Base-by-base conservation (phyloP, 64 coral and sea anemone genomes). In the Porites lutea region DNA sequence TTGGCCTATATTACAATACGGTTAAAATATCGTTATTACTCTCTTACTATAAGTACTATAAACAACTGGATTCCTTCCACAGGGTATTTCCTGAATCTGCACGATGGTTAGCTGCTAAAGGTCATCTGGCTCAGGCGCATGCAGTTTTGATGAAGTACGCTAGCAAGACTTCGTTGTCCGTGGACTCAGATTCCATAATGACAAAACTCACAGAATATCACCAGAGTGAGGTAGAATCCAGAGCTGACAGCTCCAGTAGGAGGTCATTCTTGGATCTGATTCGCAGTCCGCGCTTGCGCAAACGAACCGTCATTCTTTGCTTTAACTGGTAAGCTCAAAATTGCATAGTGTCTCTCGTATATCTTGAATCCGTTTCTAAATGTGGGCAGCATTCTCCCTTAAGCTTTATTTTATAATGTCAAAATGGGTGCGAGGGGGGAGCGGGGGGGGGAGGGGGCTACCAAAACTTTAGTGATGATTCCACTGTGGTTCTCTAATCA, bases 21-120 rank as follows among this genome's bases (percentile, higher is more conserved):
- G n/a, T n/a, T n/a, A n/a, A n/a, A n/a, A n/a, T n/a, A n/a, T n/a
- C n/a, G n/a, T n/a, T n/a, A n/a, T n/a, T n/a, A n/a, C n/a, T n/a
- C n/a, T n/a, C n/a, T n/a, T n/a, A n/a, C n/a, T n/a, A n/a, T n/a
- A n/a, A n/a, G n/a, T n/a, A 74, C 9, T 16, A 71, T 71, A 52
- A 3, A 1, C 37, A 12, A 19, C 13, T 60, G 3, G 6, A 82
- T 10, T 27, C 72, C 13, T 19, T 47, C 5, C 54, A 19, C 58
- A 86, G 90, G 6, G 3, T 86, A 2, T 67, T 92, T 22, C 82
- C 90, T 4, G 82, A 92, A 37, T 86, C 90, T 23, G 68, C 81
- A 11, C 81, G 90, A n/a, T 92, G 90, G 90, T 63, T 92, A 14
- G 72, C 74, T 5, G 73, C 82, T 22, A 51, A 92, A 8, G 72